Conservation (phyloP, 2,888 invertebrate genomes). For the Eupithecia insigniata region DNA sequence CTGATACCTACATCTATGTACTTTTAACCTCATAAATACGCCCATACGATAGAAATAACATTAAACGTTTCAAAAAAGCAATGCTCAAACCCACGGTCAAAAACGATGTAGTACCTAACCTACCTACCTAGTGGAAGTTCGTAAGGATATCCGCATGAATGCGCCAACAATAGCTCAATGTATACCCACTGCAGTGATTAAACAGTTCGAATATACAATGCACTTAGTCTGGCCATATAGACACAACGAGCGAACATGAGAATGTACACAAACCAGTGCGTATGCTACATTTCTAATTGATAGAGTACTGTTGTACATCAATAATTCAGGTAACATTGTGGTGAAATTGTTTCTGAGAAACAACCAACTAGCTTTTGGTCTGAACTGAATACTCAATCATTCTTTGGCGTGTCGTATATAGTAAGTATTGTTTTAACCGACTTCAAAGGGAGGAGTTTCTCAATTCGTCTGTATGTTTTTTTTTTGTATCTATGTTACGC, state of each 20-base stretch:
- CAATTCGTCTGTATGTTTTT: too few relatives aligned
- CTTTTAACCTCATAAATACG: background rate
- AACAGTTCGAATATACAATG: slow-evolving; percentile 23
- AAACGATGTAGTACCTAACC: background rate
- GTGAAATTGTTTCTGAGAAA: background rate
- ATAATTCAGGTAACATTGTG: slow-evolving; percentile 1
- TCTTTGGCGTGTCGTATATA: too few relatives aligned
- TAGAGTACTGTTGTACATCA: slow-evolving; percentile 15
- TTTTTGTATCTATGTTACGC: too few relatives aligned
- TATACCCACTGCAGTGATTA: slow-evolving; percentile 15
- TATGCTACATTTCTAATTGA: slow-evolving; percentile 32
- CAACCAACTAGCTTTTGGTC: background rate
- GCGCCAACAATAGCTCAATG: slow-evolving; percentile 5
- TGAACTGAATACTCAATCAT: background rate
- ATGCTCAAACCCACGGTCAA: background rate
- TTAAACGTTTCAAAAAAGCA: background rate
- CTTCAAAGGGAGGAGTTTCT: too few relatives aligned
- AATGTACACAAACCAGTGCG: slow-evolving; percentile 27
- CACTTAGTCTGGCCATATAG: slow-evolving; percentile 19
- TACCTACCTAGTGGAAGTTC: background rate
- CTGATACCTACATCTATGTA: background rate
- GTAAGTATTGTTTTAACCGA: too few relatives aligned
- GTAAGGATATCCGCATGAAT: slow-evolving; percentile 1
- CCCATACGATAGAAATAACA: background rate
- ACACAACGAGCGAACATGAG: slow-evolving; percentile 24